phyloP scores from a whole-genome alignment of 2,113 vertebrate species.

The Anas platyrhynchos region DNA sequence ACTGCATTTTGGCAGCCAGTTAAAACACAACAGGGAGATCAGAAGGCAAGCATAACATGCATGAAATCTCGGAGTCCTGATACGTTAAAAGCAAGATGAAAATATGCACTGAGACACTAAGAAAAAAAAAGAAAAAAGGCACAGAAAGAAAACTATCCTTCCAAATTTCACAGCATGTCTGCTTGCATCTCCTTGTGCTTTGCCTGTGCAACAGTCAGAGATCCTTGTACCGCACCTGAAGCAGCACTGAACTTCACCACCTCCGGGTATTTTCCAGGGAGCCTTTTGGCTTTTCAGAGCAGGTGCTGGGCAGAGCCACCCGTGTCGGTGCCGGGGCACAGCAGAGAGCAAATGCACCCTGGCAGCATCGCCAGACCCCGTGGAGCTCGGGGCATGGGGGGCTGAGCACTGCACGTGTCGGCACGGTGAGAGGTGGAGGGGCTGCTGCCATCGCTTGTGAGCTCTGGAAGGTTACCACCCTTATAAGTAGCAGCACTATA shows the following conservation, averaged over 20 bases:
- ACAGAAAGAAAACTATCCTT: neutral
- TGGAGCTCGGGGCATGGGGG: rapidly evolving
- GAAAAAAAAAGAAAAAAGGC: too few relatives aligned
- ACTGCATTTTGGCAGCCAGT: neutral
- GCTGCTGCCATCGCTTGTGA: slow-evolving; percentile 30
- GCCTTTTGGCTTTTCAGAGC: neutral
- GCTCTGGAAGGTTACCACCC: slow-evolving; percentile 80
- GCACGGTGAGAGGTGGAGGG: neutral
- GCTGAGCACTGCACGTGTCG: neutral
- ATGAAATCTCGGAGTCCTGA: neutral
- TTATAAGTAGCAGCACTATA: slow-evolving; percentile 84
- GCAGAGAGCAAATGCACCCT: neutral
- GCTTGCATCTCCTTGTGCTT: neutral
- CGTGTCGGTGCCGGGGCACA: neutral
- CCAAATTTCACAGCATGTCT: rapidly evolving
- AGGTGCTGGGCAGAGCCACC: neutral
- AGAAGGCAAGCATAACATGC: rapidly evolving
- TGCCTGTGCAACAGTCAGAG: neutral
- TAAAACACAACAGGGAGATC: neutral
- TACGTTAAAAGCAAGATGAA: neutral
- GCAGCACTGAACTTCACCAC: too few relatives aligned
- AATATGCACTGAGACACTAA: rapidly evolving
- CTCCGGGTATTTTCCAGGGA: neutral
- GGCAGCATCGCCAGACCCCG: neutral
- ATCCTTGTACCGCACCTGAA: neutral